Conservation (phyloP, 2,888 invertebrate species). For the Cephus pulcher region DNA sequence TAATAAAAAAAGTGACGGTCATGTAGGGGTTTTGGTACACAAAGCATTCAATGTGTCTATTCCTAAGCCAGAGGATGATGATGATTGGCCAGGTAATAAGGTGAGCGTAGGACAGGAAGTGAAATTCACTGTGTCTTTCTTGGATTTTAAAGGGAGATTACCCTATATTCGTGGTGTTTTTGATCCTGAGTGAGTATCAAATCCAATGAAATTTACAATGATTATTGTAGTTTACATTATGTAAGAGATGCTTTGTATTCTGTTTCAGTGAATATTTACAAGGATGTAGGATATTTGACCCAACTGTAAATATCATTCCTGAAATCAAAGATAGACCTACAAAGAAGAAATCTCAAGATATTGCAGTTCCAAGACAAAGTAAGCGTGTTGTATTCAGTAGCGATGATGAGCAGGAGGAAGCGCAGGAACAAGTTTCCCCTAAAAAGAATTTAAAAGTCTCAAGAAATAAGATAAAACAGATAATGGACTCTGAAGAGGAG, state of each 20-base stretch:
- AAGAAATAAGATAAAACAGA: too few species aligned
- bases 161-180: conserved; percentile 76
- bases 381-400: conserved; percentile 20
- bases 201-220: too few species aligned
- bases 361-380: conserved; percentile 11
- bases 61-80: conserved; percentile 68
- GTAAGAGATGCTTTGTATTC: background rate
- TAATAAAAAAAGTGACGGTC: conserved; percentile 75
- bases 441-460: too few species aligned
- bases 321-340: too few species aligned
- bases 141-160: conserved; percentile 72
- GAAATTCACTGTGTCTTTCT: conserved; percentile 70
- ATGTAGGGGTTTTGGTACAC: conserved; percentile 78
- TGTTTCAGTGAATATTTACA: conserved; percentile 43
- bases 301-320: conserved; percentile 17
- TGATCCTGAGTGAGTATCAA: conserved; percentile 65
- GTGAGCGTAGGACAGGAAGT: conserved; percentile 73
- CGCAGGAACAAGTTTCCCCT: too few species aligned
- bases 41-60: conserved; percentile 79
- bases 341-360: background rate
- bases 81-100: conserved; percentile 71
- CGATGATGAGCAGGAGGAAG: too few species aligned
- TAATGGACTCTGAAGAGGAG: too few species aligned
- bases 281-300: conserved; percentile 38
- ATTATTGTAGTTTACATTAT: too few species aligned